phyloP scores from a whole-genome alignment of 92 coral and sea anemone species.

The Palythoa caribaeorum region DNA sequence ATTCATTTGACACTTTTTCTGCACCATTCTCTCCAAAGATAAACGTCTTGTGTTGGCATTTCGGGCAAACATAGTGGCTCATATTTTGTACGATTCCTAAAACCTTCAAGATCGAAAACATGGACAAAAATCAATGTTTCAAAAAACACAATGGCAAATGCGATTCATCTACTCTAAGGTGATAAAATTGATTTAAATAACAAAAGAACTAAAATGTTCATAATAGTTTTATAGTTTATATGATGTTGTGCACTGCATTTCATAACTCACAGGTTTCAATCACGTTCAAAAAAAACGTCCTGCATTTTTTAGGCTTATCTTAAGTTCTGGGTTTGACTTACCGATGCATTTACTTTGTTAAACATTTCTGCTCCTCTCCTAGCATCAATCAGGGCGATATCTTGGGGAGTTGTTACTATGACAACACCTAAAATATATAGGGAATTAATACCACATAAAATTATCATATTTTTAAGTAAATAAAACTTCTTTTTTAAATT shows the following conservation, averaged over 20 bases:
- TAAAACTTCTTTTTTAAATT: too few species aligned
- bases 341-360: conserved; percentile 90
- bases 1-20: conserved; percentile 74
- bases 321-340: conserved; percentile 35
- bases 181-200: too few species aligned
- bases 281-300: too few species aligned
- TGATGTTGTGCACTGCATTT: not conserved
- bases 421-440: conserved; percentile 78
- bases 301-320: too few species aligned
- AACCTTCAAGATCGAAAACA: conserved; percentile 62
- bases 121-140: not conserved
- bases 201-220: too few species aligned
- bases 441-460: too few species aligned
- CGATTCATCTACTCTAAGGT: too few species aligned
- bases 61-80: conserved; percentile 97
- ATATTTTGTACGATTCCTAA: conserved; percentile 94
- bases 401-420: conserved; percentile 97
- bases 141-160: too few species aligned
- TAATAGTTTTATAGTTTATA: too few species aligned
- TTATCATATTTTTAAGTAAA: too few species aligned
- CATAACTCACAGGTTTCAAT: not conserved
- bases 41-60: conserved; percentile 87
- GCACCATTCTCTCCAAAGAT: conserved; percentile 98
- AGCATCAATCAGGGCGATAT: conserved; percentile 97
- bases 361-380: conserved; percentile 98